Evolutionary conservation across 2,113 vertebrate genomes (phyloP), one percentile per base, ranked within the genome.

Genomic region (Corydoras maculifer): DNA sequence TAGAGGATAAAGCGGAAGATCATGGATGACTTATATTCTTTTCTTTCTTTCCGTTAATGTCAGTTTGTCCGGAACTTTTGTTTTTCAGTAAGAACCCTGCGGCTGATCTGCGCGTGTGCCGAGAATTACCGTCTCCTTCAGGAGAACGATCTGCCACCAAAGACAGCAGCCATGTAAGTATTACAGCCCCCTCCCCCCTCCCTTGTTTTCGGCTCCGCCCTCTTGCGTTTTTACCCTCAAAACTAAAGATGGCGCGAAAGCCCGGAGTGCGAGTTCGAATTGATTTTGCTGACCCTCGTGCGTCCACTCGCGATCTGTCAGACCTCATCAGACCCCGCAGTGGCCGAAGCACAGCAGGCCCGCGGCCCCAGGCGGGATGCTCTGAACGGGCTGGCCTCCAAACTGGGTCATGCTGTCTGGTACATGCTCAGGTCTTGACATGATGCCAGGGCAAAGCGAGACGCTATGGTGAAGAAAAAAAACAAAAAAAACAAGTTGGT

Each of bases 41-140:
- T 2, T 30, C 43, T 57, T 5, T 69, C n/a, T 64, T 3, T 25
- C 4, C 14, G 5, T n/a, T 25, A 25, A 25, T 25, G 18, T 25
- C 18, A 98, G 96, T 15, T 51, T 31, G 48, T 1, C 25, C 63
- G n/a, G 43, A 70, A 32, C 30, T 30, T 25, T 12, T 65, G 11
- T 72, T 0, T 0, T 59, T 0, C 82, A 98, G 96, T 96, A 53
- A 79, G 93, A 74, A 89, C 93, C 1, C 82, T 98, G 55, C 88
- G 94, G 0, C 75, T 90, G 43, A 96, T 96, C 85, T 98, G 95
- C 2, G 93, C 89, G 59, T 97, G 94, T 32, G 93, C 94, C 0
- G 95, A 98, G 77, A 91, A 94, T 9, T 95, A 95, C 77, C 88
- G 88, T 14, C 76, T 84, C 0, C 48, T 86, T 6, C 84, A 84